Evolutionary conservation across 2,113 vertebrate species (phyloP).

Genomic region (Leucosticte australis): DNA sequence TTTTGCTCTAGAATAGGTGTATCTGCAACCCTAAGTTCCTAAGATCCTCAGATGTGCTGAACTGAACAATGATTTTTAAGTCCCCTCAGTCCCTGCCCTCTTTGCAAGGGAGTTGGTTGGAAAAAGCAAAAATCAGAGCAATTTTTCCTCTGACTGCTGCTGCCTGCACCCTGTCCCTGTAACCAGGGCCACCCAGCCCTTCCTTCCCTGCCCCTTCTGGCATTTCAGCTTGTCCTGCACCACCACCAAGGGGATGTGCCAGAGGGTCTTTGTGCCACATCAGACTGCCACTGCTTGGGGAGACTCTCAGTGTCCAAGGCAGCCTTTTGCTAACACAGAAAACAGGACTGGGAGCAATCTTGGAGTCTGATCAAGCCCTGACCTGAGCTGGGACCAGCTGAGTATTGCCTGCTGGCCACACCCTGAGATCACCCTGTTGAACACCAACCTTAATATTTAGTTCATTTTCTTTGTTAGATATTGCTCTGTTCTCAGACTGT

Average conservation of each 20-base stretch:
- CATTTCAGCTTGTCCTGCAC: neutral
- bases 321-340: neutral
- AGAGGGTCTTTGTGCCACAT: neutral
- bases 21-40: neutral
- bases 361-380: neutral
- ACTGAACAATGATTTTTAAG: neutral
- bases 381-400: no score
- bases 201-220: neutral
- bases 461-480: neutral
- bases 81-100: neutral
- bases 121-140: neutral
- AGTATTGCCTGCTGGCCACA: neutral
- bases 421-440: neutral
- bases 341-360: neutral
- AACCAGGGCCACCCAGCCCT: neutral
- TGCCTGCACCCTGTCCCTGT: neutral
- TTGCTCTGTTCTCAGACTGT: neutral
- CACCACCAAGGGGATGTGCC: neutral
- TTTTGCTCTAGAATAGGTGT: neutral
- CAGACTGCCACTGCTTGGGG: no score
- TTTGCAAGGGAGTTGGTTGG: no score
- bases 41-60: neutral
- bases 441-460: neutral
- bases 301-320: neutral
- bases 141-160: neutral